Evolutionary conservation across 2,797 vertebrate species (phyloP).

Genomic region (Serranus cabrilla): DNA sequence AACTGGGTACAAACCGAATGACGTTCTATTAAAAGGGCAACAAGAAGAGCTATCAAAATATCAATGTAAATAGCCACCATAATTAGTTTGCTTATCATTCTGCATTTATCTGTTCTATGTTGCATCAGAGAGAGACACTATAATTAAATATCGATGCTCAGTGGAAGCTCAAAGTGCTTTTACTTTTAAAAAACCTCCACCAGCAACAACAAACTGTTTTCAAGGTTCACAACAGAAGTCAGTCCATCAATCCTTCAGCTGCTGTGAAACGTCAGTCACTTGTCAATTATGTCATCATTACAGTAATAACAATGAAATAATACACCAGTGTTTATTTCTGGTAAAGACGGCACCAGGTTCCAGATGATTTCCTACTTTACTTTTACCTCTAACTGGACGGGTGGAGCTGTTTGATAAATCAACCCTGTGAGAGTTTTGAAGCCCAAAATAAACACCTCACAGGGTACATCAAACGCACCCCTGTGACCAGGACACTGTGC

Average conservation of each 20-base stretch:
- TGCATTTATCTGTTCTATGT: neutral
- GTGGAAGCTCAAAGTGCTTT: neutral
- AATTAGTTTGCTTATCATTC: neutral
- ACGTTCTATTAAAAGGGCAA: neutral
- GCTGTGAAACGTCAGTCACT: neutral
- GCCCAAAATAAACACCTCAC: slow-evolving; percentile 18
- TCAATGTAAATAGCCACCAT: neutral
- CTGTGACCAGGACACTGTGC: slow-evolving; percentile 28
- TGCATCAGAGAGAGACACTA: neutral
- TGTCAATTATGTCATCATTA: neutral
- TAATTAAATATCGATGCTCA: neutral
- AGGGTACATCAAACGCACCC: neutral
- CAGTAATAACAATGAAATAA: neutral
- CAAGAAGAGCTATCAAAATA: neutral
- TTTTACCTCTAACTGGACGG: neutral
- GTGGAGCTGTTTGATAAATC: neutral
- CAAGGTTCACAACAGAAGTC: neutral
- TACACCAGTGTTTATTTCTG: neutral
- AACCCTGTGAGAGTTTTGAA: slow-evolving; percentile 6
- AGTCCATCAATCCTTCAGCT: neutral
- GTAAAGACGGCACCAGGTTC: neutral
- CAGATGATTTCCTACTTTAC: neutral
- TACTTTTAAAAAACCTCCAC: neutral
- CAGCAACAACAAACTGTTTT: neutral
- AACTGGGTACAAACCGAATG: neutral